phyloP scores from a whole-genome alignment of 37 sponge, comb jelly and placozoan species.

The Halisarca cf. caerulea region DNA sequence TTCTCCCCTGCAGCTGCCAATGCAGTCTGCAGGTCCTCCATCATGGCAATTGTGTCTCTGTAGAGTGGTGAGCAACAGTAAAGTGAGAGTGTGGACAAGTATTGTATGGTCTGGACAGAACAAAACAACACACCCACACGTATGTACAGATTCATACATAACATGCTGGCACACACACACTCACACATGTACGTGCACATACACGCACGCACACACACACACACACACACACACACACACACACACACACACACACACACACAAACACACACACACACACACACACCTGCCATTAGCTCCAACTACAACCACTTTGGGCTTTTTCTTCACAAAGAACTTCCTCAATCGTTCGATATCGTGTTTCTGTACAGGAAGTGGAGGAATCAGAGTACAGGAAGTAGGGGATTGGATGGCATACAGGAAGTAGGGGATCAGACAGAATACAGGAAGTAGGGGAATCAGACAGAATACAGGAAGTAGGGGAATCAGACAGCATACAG shows the following conservation, averaged over 20 bases:
- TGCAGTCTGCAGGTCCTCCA: slow-evolving; percentile 58
- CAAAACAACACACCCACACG: too few relatives aligned
- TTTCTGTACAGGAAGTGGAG: slow-evolving; percentile 23
- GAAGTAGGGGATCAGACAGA: too few relatives aligned
- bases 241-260: not conserved
- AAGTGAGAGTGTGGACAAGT: too few relatives aligned
- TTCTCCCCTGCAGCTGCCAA: slow-evolving; percentile 54
- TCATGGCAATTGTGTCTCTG: slow-evolving; percentile 66
- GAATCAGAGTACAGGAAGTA: not conserved
- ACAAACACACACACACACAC: slow-evolving; percentile 8
- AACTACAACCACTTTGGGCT: slow-evolving; percentile 67
- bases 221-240: too few relatives aligned
- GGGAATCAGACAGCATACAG: too few relatives aligned
- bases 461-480: too few relatives aligned
- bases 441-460: too few relatives aligned
- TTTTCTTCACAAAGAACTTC: slow-evolving; percentile 49
- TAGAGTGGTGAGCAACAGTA: not conserved
- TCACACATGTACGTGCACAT: not conserved
- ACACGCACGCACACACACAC: too few relatives aligned
- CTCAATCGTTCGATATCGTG: slow-evolving; percentile 63
- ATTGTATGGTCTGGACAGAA: too few relatives aligned
- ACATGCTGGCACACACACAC: not conserved
- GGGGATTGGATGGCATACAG: too few relatives aligned
- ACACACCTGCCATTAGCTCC: slow-evolving; percentile 61
- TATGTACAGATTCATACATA: too few relatives aligned